These are phyloP conservation scores for Triplophysa yarkandensis DNA, from an alignment of 2,797 vertebrate species.

Conservation along the genomic window DNA sequence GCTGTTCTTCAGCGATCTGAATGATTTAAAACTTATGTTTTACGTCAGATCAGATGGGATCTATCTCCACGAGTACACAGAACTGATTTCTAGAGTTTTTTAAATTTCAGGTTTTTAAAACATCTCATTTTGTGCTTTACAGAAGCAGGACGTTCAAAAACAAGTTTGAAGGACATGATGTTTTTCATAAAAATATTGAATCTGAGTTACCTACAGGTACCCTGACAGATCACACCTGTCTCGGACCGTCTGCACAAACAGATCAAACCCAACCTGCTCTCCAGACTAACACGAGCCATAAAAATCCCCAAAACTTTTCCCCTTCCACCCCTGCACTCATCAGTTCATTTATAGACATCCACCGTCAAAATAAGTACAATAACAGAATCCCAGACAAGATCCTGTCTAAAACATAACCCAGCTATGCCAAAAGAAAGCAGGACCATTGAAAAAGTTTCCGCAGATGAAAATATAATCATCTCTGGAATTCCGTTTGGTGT, in stretches of 20 bases:
- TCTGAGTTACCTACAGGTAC: background rate
- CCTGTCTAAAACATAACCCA: constrained; percentile 30
- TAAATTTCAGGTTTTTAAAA: too few species aligned
- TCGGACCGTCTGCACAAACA: constrained; percentile 28
- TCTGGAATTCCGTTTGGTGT: background rate
- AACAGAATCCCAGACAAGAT: constrained; percentile 3
- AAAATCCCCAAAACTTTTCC: background rate
- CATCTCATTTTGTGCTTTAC: background rate
- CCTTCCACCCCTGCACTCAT: constrained; percentile 2
- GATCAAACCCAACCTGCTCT: constrained; percentile 10
- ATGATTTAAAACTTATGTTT: too few species aligned
- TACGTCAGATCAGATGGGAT: too few species aligned
- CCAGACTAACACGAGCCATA: constrained; percentile 1
- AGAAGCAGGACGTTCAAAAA: background rate
- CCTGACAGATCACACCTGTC: background rate
- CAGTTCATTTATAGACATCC: constrained; percentile 14
- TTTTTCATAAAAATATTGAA: background rate
- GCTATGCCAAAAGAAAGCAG: constrained; percentile 5
- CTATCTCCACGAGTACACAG: too few species aligned
- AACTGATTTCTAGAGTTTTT: too few species aligned
- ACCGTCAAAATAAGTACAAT: constrained; percentile 25
- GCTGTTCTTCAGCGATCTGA: too few species aligned
- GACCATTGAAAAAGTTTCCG: constrained; percentile 15
- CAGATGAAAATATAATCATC: constrained; percentile 20
- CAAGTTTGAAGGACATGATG: background rate